Percentiles rank a stretch among this genome's conserved stretches.
Evolutionary conservation across 2,888 invertebrate species (phyloP).

Genomic region (Volucella inanis): DNA sequence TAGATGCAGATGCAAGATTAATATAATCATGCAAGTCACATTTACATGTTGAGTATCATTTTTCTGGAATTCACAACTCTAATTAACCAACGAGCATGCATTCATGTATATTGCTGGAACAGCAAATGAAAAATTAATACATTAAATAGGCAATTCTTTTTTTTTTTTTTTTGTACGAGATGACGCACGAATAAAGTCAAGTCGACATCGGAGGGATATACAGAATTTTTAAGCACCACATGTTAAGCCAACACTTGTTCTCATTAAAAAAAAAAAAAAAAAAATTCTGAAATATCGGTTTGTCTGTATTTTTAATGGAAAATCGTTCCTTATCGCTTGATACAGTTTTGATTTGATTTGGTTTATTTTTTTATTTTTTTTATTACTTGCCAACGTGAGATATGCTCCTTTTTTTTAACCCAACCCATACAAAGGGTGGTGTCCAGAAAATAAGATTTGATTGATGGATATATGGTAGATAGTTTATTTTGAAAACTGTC

Average conservation of each 20-base stretch:
- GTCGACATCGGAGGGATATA: not conserved
- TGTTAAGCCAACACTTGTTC: conserved; percentile 53
- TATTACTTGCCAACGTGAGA: conserved; percentile 8
- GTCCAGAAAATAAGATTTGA: conserved; percentile 64
- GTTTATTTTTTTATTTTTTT: conserved; percentile 19
- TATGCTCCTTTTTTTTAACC: conserved; percentile 20
- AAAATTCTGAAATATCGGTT: not conserved
- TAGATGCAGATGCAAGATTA: too few species aligned
- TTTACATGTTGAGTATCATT: too few species aligned
- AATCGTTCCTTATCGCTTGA: conserved; percentile 49
- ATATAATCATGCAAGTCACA: too few species aligned
- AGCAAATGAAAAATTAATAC: too few species aligned
- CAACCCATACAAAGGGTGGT: conserved; percentile 16
- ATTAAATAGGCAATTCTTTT: not conserved
- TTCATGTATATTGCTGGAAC: too few species aligned
- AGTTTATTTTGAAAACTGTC: conserved; percentile 44
- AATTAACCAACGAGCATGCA: too few species aligned
- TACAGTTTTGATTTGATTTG: conserved; percentile 28
- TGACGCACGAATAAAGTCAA: conserved; percentile 42
- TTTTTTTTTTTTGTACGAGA: not conserved
- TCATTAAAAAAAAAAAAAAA: not conserved
- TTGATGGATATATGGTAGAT: conserved; percentile 56
- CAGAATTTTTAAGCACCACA: conserved; percentile 30
- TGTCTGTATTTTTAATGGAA: conserved; percentile 51
- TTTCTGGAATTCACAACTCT: too few species aligned